Percentiles rank a stretch among this genome's conserved stretches.
phyloP scores from a whole-genome alignment of 2,797 vertebrate species.

The Psittacula derbiana region DNA sequence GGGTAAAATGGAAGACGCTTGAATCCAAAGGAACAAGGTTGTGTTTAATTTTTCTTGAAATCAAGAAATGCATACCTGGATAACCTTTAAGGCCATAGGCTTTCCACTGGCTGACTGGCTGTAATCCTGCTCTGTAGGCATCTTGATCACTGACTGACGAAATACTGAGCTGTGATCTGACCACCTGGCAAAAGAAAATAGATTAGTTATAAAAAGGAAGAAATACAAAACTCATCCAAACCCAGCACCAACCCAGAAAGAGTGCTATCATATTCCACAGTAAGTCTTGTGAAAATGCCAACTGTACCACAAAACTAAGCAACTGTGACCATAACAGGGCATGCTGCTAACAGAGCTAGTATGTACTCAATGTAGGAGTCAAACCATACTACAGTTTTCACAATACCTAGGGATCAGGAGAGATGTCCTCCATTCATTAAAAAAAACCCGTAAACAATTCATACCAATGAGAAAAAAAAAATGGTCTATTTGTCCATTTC shows the following conservation, averaged over 20 bases:
- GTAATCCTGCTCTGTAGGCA: constrained; percentile 82
- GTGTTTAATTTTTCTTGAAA: not conserved
- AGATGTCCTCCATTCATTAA: not conserved
- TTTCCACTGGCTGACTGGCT: constrained; percentile 85
- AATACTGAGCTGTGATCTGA: constrained; percentile 74
- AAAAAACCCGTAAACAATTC: not conserved
- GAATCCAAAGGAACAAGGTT: not conserved
- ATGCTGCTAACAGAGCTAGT: not conserved
- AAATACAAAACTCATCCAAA: not conserved
- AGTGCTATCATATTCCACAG: not conserved
- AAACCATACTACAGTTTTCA: not conserved
- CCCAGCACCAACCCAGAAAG: not conserved
- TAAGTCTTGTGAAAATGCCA: not conserved
- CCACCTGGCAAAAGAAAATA: constrained; percentile 73
- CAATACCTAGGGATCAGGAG: not conserved
- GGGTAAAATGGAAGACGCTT: not conserved
- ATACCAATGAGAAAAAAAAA: not conserved
- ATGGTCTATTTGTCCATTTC: not conserved
- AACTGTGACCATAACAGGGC: not conserved
- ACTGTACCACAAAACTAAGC: not conserved
- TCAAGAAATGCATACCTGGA: constrained; percentile 79
- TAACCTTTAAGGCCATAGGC: constrained; percentile 84
- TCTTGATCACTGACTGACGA: constrained; percentile 80
- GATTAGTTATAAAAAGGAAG: not conserved
- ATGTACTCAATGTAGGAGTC: not conserved